Evolutionary conservation across 2,888 invertebrate species (phyloP).

Genomic region (Nomada fabriciana): DNA sequence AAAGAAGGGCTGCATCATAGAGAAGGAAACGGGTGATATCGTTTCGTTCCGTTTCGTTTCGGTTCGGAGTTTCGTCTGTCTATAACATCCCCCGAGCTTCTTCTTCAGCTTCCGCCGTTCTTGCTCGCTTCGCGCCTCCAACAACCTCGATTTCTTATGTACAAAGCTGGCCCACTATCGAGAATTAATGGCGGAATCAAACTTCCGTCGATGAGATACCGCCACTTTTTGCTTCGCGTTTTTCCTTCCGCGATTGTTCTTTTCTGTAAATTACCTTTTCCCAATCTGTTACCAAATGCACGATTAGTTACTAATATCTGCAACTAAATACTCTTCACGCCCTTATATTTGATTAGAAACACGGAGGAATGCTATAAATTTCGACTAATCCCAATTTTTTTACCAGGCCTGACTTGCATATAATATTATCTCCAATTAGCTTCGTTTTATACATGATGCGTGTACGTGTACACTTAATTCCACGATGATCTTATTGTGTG

Average conservation of each 20-base stretch:
- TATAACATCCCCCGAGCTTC: slow-evolving; percentile 65
- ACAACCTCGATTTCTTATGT: slow-evolving; percentile 52
- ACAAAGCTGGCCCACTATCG: slow-evolving; percentile 12
- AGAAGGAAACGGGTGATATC: slow-evolving; percentile 51
- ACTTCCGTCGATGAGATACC: slow-evolving; percentile 27
- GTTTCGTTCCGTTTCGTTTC: slow-evolving; percentile 61
- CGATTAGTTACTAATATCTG: too few species aligned
- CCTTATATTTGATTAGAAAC: too few species aligned
- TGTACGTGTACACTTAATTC: too few species aligned
- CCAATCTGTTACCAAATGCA: too few species aligned
- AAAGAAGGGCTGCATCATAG: slow-evolving; percentile 37
- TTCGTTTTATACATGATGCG: too few species aligned
- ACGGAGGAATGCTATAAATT: too few species aligned
- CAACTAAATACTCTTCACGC: too few species aligned
- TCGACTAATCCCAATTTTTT: too few species aligned
- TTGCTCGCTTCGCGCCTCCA: slow-evolving; percentile 48
- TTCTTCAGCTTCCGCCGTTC: slow-evolving; percentile 33
- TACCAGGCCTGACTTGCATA: too few species aligned
- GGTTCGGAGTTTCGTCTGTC: slow-evolving; percentile 60
- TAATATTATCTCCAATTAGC: too few species aligned
- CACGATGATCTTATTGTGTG: too few species aligned
- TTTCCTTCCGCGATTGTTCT: not conserved
- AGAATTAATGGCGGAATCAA: slow-evolving; percentile 40
- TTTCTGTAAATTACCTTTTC: not conserved
- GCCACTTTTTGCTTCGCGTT: not conserved